A percentile compares a stretch with the other conserved stretches of the same genome.
These are phyloP conservation scores for Tricholaema leucomelas DNA, from an alignment of 2,113 vertebrate genomes.

Conservation along the genomic window DNA sequence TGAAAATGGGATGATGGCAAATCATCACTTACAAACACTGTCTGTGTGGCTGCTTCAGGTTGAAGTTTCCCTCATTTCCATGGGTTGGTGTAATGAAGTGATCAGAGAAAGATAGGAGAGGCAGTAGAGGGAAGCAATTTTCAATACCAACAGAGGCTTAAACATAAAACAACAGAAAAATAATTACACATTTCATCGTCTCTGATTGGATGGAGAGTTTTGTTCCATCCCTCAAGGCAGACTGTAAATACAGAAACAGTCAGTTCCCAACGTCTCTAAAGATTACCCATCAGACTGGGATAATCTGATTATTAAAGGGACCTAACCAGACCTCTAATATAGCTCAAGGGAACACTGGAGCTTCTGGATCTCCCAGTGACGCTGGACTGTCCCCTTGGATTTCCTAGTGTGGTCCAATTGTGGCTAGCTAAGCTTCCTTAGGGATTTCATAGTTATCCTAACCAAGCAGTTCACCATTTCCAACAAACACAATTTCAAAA, in stretches of 20 bases:
- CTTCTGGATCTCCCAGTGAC: background rate
- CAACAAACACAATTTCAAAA: background rate
- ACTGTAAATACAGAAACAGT: constrained; percentile 5
- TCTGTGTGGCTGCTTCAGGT: background rate
- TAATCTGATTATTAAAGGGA: constrained; percentile 18
- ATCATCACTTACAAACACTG: background rate
- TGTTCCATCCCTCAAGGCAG: constrained; percentile 3
- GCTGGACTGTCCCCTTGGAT: background rate
- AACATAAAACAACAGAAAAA: constrained; percentile 22
- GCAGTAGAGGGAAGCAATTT: constrained; percentile 8
- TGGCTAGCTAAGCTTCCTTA: background rate
- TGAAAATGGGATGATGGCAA: background rate
- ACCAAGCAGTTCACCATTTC: background rate
- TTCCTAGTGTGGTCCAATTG: background rate
- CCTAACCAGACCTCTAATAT: background rate
- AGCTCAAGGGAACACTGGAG: background rate
- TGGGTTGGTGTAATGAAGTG: background rate
- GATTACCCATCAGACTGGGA: background rate
- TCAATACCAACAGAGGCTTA: background rate
- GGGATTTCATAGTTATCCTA: background rate
- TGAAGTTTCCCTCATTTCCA: background rate
- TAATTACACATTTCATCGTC: background rate
- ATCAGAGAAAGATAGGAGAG: background rate
- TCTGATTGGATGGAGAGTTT: background rate
- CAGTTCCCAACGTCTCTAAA: background rate